phyloP scores from a whole-genome alignment of 2,797 vertebrate species.

The Thunnus albacares region DNA sequence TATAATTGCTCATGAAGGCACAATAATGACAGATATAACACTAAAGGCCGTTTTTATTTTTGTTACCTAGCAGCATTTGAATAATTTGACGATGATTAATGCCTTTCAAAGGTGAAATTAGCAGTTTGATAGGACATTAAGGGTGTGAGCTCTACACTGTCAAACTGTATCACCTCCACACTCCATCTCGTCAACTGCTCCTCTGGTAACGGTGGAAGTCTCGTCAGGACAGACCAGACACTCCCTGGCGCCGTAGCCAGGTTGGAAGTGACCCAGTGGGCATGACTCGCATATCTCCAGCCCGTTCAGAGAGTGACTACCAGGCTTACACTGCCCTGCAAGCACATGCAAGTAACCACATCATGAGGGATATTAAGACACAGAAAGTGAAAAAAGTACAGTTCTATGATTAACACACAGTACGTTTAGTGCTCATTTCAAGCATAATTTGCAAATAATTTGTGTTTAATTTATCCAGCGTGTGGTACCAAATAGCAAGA shows the following conservation, averaged over 20 bases:
- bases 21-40: constrained; percentile 21
- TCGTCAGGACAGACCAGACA: constrained; percentile 91
- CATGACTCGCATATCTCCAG: constrained; percentile 98
- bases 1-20: constrained; percentile 4
- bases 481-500: not conserved
- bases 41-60: not conserved
- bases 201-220: constrained; percentile 95
- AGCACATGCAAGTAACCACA: constrained; percentile 24
- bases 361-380: not conserved
- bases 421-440: not conserved
- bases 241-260: constrained; percentile 88
- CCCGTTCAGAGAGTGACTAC: constrained; percentile 92
- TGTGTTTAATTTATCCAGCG: not conserved
- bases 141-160: constrained; percentile 21
- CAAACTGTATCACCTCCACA: constrained; percentile 91
- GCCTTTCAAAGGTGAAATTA: constrained; percentile 14
- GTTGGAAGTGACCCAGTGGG: constrained; percentile 93
- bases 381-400: not conserved
- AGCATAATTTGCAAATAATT: not conserved
- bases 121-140: constrained; percentile 11
- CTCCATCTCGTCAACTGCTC: constrained; percentile 90
- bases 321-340: constrained; percentile 95
- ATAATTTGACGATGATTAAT: constrained; percentile 10
- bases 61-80: constrained; percentile 32
- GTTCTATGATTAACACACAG: not conserved